Evolutionary conservation across 2,888 invertebrate species (phyloP).

Genomic region (Acrocyrtus sp.): DNA sequence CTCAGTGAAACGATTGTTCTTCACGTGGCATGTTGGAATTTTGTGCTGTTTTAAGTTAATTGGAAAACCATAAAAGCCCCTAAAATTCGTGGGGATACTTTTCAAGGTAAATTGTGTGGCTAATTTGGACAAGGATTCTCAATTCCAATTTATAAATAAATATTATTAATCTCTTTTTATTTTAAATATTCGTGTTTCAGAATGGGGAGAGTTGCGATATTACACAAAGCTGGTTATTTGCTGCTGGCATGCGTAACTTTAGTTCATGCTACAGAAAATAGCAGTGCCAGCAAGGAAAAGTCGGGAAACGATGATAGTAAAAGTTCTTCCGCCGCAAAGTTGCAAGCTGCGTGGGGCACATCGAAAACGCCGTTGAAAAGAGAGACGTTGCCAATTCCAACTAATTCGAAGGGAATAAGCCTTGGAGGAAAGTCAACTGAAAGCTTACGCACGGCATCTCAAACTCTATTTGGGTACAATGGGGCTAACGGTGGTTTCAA

Average conservation of each 20-base stretch:
- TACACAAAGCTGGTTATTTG: background rate
- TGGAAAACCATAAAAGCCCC: too few relatives aligned
- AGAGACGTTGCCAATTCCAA: constrained; percentile 15
- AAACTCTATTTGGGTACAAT: constrained; percentile 41
- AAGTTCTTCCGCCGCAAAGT: background rate
- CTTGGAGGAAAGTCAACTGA: constrained; percentile 34
- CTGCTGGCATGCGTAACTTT: constrained; percentile 13
- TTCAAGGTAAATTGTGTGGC: too few relatives aligned
- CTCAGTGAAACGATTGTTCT: constrained; percentile 36
- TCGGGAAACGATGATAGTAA: constrained; percentile 8
- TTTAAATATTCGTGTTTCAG: constrained; percentile 15
- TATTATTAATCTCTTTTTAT: too few relatives aligned
- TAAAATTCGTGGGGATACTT: too few relatives aligned
- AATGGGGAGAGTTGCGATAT: constrained; percentile 16
- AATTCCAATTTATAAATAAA: too few relatives aligned
- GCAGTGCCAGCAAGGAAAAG: constrained; percentile 12
- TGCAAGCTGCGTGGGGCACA: constrained; percentile 2
- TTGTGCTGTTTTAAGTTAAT: background rate
- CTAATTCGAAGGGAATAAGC: background rate
- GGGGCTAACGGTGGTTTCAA: constrained; percentile 19
- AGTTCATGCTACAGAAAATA: background rate
- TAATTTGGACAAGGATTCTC: too few relatives aligned
- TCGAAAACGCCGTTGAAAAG: constrained; percentile 21
- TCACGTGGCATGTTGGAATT: constrained; percentile 5
- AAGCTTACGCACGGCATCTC: constrained; percentile 36